Base-by-base conservation (phyloP, 2,113 vertebrate genomes). In the Pelecanus crispus region DNA sequence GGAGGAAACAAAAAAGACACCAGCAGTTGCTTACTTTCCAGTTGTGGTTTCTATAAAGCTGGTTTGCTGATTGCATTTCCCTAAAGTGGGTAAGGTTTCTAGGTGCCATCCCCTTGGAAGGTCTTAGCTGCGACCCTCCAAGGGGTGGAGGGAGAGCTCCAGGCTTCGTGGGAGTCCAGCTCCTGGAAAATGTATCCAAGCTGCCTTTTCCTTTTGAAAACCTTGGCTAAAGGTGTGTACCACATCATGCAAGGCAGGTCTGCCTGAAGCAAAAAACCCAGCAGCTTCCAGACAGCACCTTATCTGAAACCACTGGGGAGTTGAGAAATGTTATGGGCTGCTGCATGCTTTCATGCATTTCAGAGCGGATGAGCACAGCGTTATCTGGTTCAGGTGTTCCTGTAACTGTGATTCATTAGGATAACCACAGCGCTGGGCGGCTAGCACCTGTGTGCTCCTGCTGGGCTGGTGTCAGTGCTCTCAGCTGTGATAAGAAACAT, bases 281-380 rank as follows among this genome's bases (percentile, higher is more conserved):
- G 40, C 72, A 81, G 40, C 18, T 92, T 79, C 65, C 22, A 44
- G 66, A 65, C 25, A 74, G 13, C 26, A 70, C 13, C 73, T 50
- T 75, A n/a, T 12, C 17, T 40, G 29, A 80, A 88, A 55, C 18
- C 58, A 7, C 28, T 6, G 10, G 25, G 74, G 50, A 65, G 45
- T 2, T 40, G 12, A 59, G 50, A 74, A 61, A 2, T 1, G 0
- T 31, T 34, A 40, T 7, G 45, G 32, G 40, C 67, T 80, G 77
- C 50, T 80, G 36, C 72, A 87, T 0, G 1, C 36, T 21, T 66
- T 32, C 20, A 31, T 31, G 44, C 31, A 19, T 86, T 72, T 86
- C 45, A 36, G 72, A 66, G 62, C 2, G 3, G 61, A 68, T 34
- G 40, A 22, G 21, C 2, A 0, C 55, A 40, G 38, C 0, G 1